Evolutionary conservation across 2,888 invertebrate genomes (phyloP).

Genomic region (Chrysopilus asiliformis): DNA sequence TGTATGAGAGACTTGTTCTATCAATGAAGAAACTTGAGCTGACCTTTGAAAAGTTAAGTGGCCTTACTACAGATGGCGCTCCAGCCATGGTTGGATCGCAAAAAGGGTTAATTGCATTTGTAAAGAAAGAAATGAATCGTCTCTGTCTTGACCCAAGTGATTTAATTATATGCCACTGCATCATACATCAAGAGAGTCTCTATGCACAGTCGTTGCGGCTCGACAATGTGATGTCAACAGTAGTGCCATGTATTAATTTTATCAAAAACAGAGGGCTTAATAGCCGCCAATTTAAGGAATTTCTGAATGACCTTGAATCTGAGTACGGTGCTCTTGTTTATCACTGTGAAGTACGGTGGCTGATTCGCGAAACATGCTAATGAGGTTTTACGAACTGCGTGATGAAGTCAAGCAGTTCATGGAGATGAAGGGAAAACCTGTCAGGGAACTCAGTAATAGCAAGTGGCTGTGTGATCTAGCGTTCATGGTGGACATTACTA

Average conservation of each 20-base stretch:
- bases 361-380: too few species aligned
- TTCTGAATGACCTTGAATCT: background rate
- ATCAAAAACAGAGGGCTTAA: background rate
- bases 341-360: slow-evolving; percentile 1
- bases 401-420: too few species aligned
- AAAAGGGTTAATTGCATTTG: too few species aligned
- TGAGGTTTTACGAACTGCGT: too few species aligned
- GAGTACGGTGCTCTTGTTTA: background rate
- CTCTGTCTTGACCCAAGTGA: too few species aligned
- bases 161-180: background rate
- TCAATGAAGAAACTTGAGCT: background rate
- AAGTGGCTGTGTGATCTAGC: too few species aligned
- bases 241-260: background rate
- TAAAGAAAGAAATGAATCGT: too few species aligned
- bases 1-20: slow-evolving; percentile 1
- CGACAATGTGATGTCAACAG: background rate
- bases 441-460: too few species aligned
- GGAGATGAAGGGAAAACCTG: too few species aligned
- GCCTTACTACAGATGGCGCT: background rate
- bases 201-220: background rate
- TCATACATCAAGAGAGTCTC: background rate
- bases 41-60: background rate
- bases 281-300: slow-evolving; percentile 2
- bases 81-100: too few species aligned
- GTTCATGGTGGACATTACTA: too few species aligned